These are phyloP conservation scores for Rhinichthys osculus DNA, from an alignment of 2,797 vertebrate genomes.

Conservation along the genomic window DNA sequence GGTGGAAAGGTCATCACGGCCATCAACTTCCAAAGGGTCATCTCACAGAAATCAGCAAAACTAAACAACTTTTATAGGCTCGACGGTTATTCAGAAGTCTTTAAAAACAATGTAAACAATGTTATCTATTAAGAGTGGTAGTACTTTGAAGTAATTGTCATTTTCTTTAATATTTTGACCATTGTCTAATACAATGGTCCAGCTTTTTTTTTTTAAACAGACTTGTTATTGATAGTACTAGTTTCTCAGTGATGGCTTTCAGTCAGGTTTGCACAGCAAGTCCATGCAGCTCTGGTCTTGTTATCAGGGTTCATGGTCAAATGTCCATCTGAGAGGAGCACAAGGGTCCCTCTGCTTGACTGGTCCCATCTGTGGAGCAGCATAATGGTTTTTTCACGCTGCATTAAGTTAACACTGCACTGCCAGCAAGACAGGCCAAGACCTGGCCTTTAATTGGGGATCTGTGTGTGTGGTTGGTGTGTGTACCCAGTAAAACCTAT, in stretches of 20 bases:
- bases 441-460: constrained; percentile 81
- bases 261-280: background rate
- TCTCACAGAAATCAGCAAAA: background rate
- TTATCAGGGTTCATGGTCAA: constrained; percentile 61
- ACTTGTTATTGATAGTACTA: too few relatives aligned
- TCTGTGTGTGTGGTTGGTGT: constrained; percentile 1
- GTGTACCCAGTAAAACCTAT: too few relatives aligned
- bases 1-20: constrained; percentile 80
- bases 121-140: background rate
- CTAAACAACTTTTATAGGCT: background rate
- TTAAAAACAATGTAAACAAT: background rate
- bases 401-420: constrained; percentile 87
- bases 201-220: background rate
- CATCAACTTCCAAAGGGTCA: constrained; percentile 61
- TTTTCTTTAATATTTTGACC: background rate
- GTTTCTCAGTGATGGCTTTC: constrained; percentile 5
- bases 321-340: constrained; percentile 66
- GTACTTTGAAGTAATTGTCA: background rate
- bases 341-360: constrained; percentile 80
- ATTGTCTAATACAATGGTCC: background rate
- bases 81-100: background rate
- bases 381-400: constrained; percentile 87
- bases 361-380: constrained; percentile 84
- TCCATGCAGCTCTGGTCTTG: background rate
- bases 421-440: constrained; percentile 76